Conservation (phyloP, 2,888 invertebrate genomes). For the Crematogaster levior region DNA sequence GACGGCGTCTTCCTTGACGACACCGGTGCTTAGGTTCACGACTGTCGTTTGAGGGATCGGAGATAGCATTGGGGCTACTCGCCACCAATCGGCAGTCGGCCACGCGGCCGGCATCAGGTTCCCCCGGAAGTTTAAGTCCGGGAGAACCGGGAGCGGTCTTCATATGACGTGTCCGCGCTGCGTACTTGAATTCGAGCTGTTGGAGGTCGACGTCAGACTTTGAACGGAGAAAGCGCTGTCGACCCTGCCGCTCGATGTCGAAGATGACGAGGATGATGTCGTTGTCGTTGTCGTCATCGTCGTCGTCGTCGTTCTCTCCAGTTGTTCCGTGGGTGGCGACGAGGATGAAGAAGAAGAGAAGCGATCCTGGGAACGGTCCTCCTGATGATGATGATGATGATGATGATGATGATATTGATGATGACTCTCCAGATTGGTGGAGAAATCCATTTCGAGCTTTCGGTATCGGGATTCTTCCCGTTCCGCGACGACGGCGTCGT, state of each 20-base stretch:
- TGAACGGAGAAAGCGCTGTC: constrained; percentile 83
- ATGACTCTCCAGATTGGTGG: constrained; percentile 67
- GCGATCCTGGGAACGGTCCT: constrained; percentile 79
- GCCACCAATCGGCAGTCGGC: constrained; percentile 86
- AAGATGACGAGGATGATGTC: constrained; percentile 39
- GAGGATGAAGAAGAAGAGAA: constrained; percentile 77
- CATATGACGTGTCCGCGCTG: constrained; percentile 90
- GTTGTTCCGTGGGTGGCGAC: constrained; percentile 76
- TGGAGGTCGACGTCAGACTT: constrained; percentile 81
- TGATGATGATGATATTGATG: constrained; percentile 76
- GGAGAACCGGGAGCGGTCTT: constrained; percentile 94
- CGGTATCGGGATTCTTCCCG: constrained; percentile 73
- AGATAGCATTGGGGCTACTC: constrained; percentile 81
- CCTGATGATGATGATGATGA: constrained; percentile 77
- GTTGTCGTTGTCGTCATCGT: constrained; percentile 65
- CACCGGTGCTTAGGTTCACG: constrained; percentile 81
- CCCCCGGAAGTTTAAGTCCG: constrained; percentile 88
- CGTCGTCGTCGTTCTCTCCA: constrained; percentile 64
- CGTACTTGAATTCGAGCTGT: constrained; percentile 79
- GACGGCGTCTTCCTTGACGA: constrained; percentile 77
- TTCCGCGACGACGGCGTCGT: constrained; percentile 77
- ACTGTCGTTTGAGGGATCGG: constrained; percentile 80
- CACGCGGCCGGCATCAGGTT: constrained; percentile 85
- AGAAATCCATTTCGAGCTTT: constrained; percentile 69
- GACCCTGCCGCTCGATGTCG: constrained; percentile 62